phyloP scores from a whole-genome alignment of 2,797 vertebrate species.

The Pipistrellus pygmaeus region DNA sequence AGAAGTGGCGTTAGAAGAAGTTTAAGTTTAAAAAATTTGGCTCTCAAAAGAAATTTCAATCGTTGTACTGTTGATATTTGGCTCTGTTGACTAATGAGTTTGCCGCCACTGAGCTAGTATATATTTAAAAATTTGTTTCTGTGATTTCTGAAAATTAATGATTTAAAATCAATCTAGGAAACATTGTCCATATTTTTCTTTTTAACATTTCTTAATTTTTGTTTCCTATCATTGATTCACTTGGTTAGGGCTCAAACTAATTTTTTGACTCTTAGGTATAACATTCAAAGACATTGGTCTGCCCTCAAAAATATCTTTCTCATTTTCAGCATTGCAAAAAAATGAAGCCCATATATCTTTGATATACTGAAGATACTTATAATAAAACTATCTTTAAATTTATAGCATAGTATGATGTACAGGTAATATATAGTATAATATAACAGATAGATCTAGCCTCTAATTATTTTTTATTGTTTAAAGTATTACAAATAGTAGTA shows the following conservation, averaged over 20 bases:
- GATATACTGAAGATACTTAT: conserved; percentile 49
- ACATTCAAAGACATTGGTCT: not conserved
- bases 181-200: conserved; percentile 75
- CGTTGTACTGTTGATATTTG: too few species aligned
- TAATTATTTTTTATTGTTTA: not conserved
- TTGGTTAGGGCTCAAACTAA: conserved; percentile 84
- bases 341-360: not conserved
- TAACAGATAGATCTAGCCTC: not conserved
- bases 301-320: not conserved
- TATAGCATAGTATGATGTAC: not conserved
- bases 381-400: conserved; percentile 37
- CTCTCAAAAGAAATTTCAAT: too few species aligned
- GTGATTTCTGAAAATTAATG: conserved; percentile 40
- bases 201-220: conserved; percentile 75
- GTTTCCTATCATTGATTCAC: conserved; percentile 77
- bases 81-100: too few species aligned
- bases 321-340: conserved; percentile 28
- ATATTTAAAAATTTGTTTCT: not conserved
- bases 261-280: conserved; percentile 84
- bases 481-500: too few species aligned
- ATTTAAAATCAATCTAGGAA: conserved; percentile 64
- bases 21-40: too few species aligned
- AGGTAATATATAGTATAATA: not conserved
- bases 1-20: too few species aligned
- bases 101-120: not conserved